Conservation (phyloP, 2,113 vertebrate genomes). For the Hydropotes inermis region DNA sequence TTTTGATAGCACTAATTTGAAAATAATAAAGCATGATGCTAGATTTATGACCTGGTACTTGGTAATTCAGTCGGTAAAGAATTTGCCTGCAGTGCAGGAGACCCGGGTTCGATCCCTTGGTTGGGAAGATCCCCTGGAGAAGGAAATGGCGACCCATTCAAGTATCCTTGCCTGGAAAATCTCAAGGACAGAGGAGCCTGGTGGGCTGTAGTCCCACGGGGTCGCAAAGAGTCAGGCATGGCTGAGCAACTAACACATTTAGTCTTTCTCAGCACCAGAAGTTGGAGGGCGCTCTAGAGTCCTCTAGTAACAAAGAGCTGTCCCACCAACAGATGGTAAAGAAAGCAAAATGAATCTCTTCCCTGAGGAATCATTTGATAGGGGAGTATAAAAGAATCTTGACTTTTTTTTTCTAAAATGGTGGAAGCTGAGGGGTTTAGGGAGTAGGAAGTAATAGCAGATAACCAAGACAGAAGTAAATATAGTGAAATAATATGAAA, state of each 20-base stretch:
- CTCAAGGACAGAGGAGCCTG: not conserved
- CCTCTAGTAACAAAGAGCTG: not conserved
- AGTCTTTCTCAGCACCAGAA: not conserved
- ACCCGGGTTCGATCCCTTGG: not conserved
- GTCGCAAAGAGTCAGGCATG: accelerated
- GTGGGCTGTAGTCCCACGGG: not conserved
- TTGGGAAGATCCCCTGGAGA: not conserved
- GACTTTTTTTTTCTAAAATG: not conserved
- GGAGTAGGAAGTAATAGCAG: not conserved
- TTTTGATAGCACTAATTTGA: constrained; percentile 12
- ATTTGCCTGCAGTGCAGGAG: not conserved
- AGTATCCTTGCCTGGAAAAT: not conserved
- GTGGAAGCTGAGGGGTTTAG: not conserved
- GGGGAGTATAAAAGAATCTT: not conserved
- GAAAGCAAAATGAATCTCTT: not conserved
- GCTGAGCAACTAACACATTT: not conserved
- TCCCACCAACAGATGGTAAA: not conserved
- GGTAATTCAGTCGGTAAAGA: not conserved
- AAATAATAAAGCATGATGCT: not conserved
- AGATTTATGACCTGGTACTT: constrained; percentile 24
- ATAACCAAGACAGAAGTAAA: not conserved
- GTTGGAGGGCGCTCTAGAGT: not conserved
- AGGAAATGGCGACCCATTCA: not conserved
- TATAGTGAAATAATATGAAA: not conserved
- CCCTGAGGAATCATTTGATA: constrained; percentile 6